A percentile compares a stretch with the other conserved stretches of the same genome.
phyloP scores from a whole-genome alignment of 2,888 invertebrate species.

The Leptopilina syphax region DNA sequence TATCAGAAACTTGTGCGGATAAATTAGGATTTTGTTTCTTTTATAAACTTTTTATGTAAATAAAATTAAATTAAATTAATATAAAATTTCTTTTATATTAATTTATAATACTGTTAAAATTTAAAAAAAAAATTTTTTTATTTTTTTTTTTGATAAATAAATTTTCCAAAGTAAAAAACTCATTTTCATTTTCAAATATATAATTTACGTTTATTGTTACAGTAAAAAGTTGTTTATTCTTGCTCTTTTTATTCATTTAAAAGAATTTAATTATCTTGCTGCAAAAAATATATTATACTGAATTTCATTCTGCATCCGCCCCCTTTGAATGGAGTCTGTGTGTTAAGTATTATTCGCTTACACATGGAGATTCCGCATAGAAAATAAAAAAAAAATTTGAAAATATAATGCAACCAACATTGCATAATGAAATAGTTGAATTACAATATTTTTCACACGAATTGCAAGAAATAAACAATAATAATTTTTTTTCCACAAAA shows the following conservation, averaged over 20 bases:
- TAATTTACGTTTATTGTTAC: not conserved
- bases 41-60: no score
- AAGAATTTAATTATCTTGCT: conserved; percentile 14
- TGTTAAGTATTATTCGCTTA: not conserved
- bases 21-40: no score
- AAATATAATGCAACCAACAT: conserved; percentile 6
- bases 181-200: not conserved
- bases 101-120: no score
- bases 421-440: not conserved
- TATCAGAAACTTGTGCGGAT: not conserved
- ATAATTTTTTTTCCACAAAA: no score
- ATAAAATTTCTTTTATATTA: no score
- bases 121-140: no score
- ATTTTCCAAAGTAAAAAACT: no score
- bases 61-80: no score
- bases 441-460: no score
- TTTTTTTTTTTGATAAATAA: no score
- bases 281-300: not conserved
- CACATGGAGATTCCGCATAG: not conserved
- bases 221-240: not conserved
- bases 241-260: not conserved
- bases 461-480: no score
- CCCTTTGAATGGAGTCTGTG: not conserved
- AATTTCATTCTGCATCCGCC: not conserved
- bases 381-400: not conserved